Conservation (phyloP, 1,140 invertebrate species). For the Samia ricini region DNA sequence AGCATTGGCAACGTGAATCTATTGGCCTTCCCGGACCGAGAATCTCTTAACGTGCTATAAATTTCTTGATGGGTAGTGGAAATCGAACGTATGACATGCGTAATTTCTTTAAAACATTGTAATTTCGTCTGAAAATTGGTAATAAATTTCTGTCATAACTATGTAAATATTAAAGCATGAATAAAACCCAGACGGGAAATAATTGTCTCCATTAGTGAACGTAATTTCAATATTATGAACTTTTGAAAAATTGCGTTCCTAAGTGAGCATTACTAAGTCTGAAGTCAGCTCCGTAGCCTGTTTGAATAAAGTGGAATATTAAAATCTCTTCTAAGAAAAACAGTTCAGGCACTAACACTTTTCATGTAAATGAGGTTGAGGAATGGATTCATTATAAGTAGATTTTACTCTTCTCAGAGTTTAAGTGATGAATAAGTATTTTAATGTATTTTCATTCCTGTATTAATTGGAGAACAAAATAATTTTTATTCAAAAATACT, state of each 20-base stretch:
- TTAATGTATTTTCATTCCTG: not conserved
- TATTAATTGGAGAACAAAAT: too few relatives aligned
- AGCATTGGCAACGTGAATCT: too few relatives aligned
- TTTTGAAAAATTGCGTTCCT: constrained; percentile 31
- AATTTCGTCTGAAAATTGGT: too few relatives aligned
- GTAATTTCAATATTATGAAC: constrained; percentile 3
- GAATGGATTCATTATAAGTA: constrained; percentile 53
- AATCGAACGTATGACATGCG: too few relatives aligned
- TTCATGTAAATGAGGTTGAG: constrained; percentile 59
- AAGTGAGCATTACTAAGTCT: constrained; percentile 37
- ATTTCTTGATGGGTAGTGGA: too few relatives aligned
- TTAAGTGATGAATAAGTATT: constrained; percentile 6
- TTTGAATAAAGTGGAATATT: constrained; percentile 56
- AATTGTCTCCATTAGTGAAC: not conserved
- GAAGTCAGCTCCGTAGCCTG: constrained; percentile 26
- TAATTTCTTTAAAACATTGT: too few relatives aligned
- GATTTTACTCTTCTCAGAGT: constrained; percentile 21
- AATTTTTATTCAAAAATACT: too few relatives aligned
- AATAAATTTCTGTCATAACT: not conserved
- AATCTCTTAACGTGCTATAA: too few relatives aligned
- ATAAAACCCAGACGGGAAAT: not conserved
- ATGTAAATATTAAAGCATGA: not conserved
- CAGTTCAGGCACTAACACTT: constrained; percentile 44
- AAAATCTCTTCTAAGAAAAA: constrained; percentile 58
- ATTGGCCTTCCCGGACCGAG: too few relatives aligned